phyloP scores from a whole-genome alignment of 2,888 invertebrate genomes.

The Mechanitis messenoides region DNA sequence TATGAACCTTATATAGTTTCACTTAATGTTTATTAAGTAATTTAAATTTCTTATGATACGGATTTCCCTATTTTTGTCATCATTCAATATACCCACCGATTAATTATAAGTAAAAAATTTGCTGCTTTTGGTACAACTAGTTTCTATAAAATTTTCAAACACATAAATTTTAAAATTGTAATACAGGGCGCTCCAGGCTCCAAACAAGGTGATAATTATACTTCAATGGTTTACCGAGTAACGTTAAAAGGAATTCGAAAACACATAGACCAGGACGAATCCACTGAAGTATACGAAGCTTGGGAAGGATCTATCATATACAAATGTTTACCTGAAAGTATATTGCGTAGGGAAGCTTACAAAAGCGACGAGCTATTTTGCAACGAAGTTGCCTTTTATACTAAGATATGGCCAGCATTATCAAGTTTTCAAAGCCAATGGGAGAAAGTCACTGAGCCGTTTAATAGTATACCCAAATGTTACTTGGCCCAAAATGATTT shows the following conservation, averaged over 20 bases:
- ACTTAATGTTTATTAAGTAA: too few relatives aligned
- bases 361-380: slow-evolving; percentile 83
- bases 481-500: slow-evolving; percentile 77
- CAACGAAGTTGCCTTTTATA: slow-evolving; percentile 85
- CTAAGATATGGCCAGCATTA: slow-evolving; percentile 81
- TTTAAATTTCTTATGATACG: too few relatives aligned
- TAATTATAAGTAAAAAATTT: too few relatives aligned
- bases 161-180: neutral
- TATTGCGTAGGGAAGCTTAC: slow-evolving; percentile 79
- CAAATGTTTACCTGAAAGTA: slow-evolving; percentile 82
- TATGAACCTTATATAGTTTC: too few relatives aligned
- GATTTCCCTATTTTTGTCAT: too few relatives aligned
- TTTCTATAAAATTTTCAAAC: too few relatives aligned
- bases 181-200: slow-evolving; percentile 81
- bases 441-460: slow-evolving; percentile 57
- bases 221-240: slow-evolving; percentile 83
- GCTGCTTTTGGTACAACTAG: too few relatives aligned
- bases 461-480: slow-evolving; percentile 77
- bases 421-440: slow-evolving; percentile 73
- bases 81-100: too few relatives aligned
- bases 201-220: slow-evolving; percentile 84
- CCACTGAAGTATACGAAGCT: slow-evolving; percentile 54
- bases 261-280: slow-evolving; percentile 46
- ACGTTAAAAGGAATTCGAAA: slow-evolving; percentile 73
- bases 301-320: slow-evolving; percentile 82